A percentile compares a stretch with the other conserved stretches of the same genome.
Evolutionary conservation across 2,797 vertebrate genomes (phyloP).

Genomic region (Tolypeutes matacus): DNA sequence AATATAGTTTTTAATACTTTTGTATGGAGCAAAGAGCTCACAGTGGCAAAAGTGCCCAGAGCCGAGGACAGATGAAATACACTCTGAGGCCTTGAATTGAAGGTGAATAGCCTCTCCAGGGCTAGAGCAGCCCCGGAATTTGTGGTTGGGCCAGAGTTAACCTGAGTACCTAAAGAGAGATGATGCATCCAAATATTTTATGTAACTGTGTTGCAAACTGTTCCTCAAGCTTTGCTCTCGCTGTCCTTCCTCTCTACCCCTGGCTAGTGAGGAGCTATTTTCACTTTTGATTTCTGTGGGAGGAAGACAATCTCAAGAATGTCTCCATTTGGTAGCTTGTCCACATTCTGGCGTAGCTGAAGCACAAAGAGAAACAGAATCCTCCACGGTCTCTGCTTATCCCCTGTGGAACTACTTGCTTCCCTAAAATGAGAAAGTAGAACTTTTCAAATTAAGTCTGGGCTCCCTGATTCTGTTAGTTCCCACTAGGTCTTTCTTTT

Average conservation of each 20-base stretch:
- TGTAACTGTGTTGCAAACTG: neutral
- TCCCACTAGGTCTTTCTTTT: slow-evolving; percentile 66
- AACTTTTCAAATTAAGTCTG: slow-evolving; percentile 47
- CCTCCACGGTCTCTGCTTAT: neutral
- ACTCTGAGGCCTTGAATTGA: neutral
- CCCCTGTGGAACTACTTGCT: neutral
- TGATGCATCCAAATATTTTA: accelerated
- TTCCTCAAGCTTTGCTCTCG: neutral
- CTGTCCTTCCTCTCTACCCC: neutral
- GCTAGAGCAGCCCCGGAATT: neutral
- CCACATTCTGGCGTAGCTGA: accelerated
- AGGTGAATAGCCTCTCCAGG: neutral
- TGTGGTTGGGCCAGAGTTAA: neutral
- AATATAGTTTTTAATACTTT: neutral
- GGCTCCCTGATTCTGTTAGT: slow-evolving; percentile 20
- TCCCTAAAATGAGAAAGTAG: neutral
- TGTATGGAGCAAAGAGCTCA: neutral
- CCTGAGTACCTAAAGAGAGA: neutral
- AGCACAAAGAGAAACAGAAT: neutral
- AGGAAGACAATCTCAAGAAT: neutral
- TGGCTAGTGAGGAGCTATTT: neutral
- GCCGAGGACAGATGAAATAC: no score
- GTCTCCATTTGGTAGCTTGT: neutral
- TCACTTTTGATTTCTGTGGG: neutral
- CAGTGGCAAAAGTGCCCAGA: neutral